Conservation (phyloP, 2,797 vertebrate species). For the Silurus aristotelis region DNA sequence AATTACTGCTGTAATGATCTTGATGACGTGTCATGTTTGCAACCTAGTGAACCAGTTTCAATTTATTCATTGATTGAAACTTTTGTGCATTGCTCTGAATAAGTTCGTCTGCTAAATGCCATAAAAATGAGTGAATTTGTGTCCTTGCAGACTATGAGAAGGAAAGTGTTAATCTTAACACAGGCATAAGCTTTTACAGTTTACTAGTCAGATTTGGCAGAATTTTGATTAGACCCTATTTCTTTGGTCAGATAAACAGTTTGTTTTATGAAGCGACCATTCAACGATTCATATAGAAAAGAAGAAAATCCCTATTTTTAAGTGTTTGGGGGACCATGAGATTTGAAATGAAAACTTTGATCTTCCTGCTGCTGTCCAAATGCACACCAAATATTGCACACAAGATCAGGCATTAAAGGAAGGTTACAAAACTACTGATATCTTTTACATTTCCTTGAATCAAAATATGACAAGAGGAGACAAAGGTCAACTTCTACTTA, state of each 20-base stretch:
- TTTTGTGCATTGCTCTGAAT: no score
- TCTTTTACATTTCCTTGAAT: neutral
- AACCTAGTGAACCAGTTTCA: no score
- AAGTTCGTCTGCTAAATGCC: no score
- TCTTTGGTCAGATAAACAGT: neutral
- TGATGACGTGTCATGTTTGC: no score
- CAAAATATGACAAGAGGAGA: neutral
- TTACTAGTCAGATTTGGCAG: neutral
- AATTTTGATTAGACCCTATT: neutral
- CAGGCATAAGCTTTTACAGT: neutral
- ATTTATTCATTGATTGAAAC: no score
- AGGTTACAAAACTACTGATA: neutral
- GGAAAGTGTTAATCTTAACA: neutral
- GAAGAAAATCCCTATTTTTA: neutral
- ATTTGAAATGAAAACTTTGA: neutral
- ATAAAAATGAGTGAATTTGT: no score
- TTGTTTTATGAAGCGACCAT: neutral
- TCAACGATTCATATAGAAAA: neutral
- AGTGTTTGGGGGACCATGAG: neutral
- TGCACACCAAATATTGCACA: no score
- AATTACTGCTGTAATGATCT: no score
- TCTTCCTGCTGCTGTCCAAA: no score
- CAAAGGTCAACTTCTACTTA: no score
- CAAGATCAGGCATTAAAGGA: neutral
- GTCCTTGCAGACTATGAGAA: no score